Evolutionary conservation across 2,888 invertebrate genomes (phyloP).

Genomic region (Globia sparganii): DNA sequence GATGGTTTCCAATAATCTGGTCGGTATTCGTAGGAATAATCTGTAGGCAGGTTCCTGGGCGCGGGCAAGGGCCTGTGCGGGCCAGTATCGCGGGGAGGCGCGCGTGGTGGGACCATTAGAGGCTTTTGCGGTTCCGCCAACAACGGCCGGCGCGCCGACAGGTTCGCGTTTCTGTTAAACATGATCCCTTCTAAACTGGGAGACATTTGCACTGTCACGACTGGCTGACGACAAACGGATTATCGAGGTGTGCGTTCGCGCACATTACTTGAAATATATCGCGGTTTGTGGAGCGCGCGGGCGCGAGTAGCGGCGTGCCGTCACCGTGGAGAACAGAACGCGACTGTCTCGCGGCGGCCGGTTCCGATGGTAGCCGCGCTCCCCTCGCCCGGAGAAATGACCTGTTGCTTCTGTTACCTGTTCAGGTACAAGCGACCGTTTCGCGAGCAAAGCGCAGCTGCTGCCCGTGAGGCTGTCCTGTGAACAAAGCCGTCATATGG

Average conservation of each 20-base stretch:
- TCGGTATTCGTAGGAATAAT: constrained; percentile 81
- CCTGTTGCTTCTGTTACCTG: constrained; percentile 90
- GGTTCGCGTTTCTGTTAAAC: constrained; percentile 88
- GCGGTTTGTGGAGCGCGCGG: constrained; percentile 66
- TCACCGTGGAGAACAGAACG: constrained; percentile 72
- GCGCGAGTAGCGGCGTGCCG: constrained; percentile 73
- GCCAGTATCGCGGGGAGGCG: constrained; percentile 85
- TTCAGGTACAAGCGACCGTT: constrained; percentile 86
- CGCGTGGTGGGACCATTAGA: constrained; percentile 85
- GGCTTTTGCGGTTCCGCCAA: constrained; percentile 88
- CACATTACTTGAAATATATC: constrained; percentile 82
- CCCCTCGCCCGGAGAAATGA: constrained; percentile 87
- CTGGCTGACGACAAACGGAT: constrained; percentile 72
- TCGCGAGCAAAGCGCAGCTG: constrained; percentile 84
- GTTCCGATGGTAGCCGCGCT: constrained; percentile 75
- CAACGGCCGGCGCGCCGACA: constrained; percentile 88
- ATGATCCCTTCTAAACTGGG: constrained; percentile 89
- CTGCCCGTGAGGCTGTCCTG: constrained; percentile 76
- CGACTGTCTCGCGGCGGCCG: constrained; percentile 76
- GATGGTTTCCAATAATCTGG: constrained; percentile 88
- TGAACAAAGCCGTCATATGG: constrained; percentile 85
- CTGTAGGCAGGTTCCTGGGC: constrained; percentile 78
- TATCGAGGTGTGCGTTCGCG: constrained; percentile 84
- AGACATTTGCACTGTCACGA: constrained; percentile 89
- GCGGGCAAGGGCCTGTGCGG: constrained; percentile 82